Evolutionary conservation across 2,888 invertebrate genomes (phyloP).

Genomic region (Acanthosepion esculentum): DNA sequence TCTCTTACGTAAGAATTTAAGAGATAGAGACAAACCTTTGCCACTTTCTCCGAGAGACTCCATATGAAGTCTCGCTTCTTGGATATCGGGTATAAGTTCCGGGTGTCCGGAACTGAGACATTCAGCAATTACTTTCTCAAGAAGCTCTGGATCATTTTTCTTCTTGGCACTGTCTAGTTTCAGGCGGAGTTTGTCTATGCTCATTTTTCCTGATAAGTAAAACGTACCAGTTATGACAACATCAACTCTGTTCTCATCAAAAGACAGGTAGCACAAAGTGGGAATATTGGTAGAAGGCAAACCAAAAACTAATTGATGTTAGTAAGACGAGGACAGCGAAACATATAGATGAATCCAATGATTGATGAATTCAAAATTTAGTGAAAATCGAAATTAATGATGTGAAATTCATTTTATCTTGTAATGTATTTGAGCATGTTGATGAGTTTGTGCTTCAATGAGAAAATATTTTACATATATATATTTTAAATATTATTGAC

Average conservation of each 20-base stretch:
- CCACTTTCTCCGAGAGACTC: slow-evolving; percentile 36
- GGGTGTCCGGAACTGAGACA: slow-evolving; percentile 35
- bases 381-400: neutral
- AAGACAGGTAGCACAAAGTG: neutral
- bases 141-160: neutral
- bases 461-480: too few relatives aligned
- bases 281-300: too few relatives aligned
- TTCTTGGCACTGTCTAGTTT: neutral
- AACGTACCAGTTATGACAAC: neutral
- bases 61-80: neutral
- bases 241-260: neutral
- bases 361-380: too few relatives aligned
- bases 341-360: too few relatives aligned
- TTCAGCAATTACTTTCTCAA: slow-evolving; percentile 24
- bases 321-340: too few relatives aligned
- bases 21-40: neutral
- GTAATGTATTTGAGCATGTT: too few relatives aligned
- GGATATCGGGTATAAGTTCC: neutral
- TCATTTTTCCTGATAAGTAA: neutral
- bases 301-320: too few relatives aligned
- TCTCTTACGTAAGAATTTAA: neutral
- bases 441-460: too few relatives aligned
- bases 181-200: neutral
- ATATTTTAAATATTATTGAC: too few relatives aligned
- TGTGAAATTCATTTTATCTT: too few relatives aligned